Evolutionary conservation across 2,113 vertebrate genomes (phyloP).

Genomic region (Mus spicilegus): DNA sequence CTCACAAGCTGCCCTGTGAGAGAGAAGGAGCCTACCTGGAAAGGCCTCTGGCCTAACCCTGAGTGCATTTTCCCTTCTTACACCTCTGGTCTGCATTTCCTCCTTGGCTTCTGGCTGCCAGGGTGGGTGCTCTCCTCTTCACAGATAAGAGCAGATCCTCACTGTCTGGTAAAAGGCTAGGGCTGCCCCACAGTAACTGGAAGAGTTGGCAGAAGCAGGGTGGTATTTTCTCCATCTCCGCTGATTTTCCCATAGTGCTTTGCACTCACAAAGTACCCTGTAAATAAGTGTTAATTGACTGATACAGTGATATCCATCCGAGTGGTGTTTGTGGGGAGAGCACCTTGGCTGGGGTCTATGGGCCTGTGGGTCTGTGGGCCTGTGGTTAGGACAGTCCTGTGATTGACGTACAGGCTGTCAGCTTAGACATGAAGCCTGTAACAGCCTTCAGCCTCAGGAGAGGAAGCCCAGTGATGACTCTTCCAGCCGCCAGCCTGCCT

Average conservation of each 20-base stretch:
- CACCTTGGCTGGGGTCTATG: not conserved
- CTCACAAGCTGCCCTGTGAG: not conserved
- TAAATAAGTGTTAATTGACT: not conserved
- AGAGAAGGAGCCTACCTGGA: not conserved
- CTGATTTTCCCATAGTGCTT: not conserved
- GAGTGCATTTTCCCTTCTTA: not conserved
- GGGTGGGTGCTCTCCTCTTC: not conserved
- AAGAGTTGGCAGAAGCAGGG: not conserved
- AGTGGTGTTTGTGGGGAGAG: not conserved
- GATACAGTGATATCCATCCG: not conserved
- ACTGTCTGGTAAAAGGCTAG: too few species aligned
- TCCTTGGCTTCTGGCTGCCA: not conserved
- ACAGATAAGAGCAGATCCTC: not conserved
- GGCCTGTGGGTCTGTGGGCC: not conserved
- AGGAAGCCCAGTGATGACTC: conserved; percentile 38
- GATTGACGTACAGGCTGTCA: not conserved
- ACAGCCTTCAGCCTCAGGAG: not conserved
- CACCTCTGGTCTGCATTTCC: not conserved
- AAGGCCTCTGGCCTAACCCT: not conserved
- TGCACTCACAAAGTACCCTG: not conserved
- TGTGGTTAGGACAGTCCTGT: not conserved
- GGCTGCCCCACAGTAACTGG: not conserved
- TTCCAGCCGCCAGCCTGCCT: conserved; percentile 27
- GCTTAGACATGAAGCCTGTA: not conserved
- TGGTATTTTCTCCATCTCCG: not conserved